phyloP scores from a whole-genome alignment of 2,888 invertebrate genomes.

The Chloroclysta siterata region DNA sequence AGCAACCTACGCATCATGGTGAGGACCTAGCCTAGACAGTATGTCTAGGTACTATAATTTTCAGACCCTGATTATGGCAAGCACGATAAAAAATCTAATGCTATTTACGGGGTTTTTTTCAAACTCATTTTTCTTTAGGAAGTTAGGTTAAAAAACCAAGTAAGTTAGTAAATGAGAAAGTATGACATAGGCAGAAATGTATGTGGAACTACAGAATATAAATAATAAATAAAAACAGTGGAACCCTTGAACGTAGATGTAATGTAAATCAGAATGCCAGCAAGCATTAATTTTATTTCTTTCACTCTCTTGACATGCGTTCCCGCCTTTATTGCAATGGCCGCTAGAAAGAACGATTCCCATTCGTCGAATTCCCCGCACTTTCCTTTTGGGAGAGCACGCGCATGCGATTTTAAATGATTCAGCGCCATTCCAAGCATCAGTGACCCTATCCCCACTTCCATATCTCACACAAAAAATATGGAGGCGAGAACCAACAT shows the following conservation, averaged over 20 bases:
- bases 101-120: too few relatives aligned
- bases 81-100: too few relatives aligned
- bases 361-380: slow-evolving; percentile 62
- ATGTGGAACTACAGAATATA: neutral
- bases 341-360: slow-evolving; percentile 51
- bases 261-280: slow-evolving; percentile 1
- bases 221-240: neutral
- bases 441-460: slow-evolving; percentile 12
- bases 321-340: slow-evolving; percentile 73
- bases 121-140: too few relatives aligned
- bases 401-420: slow-evolving; percentile 63
- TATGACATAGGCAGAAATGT: too few relatives aligned
- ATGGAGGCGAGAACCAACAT: neutral
- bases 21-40: too few relatives aligned
- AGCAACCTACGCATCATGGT: too few relatives aligned
- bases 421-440: slow-evolving; percentile 8
- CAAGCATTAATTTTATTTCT: slow-evolving; percentile 51
- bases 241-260: neutral
- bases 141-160: too few relatives aligned
- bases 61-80: too few relatives aligned
- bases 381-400: slow-evolving; percentile 53
- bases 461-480: neutral
- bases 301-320: slow-evolving; percentile 43
- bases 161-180: too few relatives aligned
- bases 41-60: too few relatives aligned